A percentile compares a stretch with the other conserved stretches of the same genome.
Evolutionary conservation across 30 jellyfish, hydroid and myxozoan species (phyloP).

Genomic region (Cassiopea xamachana): DNA sequence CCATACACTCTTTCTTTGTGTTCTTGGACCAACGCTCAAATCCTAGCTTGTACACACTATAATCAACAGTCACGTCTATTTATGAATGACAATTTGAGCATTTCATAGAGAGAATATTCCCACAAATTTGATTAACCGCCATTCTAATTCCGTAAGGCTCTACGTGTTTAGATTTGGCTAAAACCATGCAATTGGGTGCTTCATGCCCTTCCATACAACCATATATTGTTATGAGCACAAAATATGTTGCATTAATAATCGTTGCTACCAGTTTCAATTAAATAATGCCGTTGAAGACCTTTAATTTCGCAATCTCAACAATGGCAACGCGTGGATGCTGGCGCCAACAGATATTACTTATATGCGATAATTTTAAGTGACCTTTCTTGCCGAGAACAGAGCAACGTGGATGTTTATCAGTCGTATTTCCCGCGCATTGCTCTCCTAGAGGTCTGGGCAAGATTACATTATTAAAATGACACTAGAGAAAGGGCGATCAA

Average conservation of each 20-base stretch:
- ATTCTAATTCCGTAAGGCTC: neutral
- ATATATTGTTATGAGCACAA: neutral
- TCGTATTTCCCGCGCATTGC: slow-evolving; percentile 64
- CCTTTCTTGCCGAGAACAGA: neutral
- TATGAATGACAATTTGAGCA: neutral
- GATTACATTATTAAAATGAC: neutral
- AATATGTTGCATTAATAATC: too few relatives aligned
- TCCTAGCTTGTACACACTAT: slow-evolving; percentile 38
- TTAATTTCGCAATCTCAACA: slow-evolving; percentile 25
- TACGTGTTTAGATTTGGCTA: neutral
- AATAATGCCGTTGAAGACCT: slow-evolving; percentile 1
- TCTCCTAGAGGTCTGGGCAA: slow-evolving; percentile 41
- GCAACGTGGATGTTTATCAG: slow-evolving; percentile 12
- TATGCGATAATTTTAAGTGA: neutral
- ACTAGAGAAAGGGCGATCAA: neutral
- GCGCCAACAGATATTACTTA: slow-evolving; percentile 58
- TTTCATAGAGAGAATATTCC: neutral
- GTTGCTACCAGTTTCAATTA: neutral
- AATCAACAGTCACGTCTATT: neutral
- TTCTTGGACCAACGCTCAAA: slow-evolving; percentile 9
- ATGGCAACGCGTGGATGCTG: slow-evolving; percentile 70
- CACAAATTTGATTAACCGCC: neutral
- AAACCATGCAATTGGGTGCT: neutral
- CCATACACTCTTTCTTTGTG: slow-evolving; percentile 68
- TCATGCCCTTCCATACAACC: neutral